Percentiles rank a stretch among this genome's conserved stretches.
phyloP scores from a whole-genome alignment of 1,140 invertebrate genomes.

The Aphis gossypii region DNA sequence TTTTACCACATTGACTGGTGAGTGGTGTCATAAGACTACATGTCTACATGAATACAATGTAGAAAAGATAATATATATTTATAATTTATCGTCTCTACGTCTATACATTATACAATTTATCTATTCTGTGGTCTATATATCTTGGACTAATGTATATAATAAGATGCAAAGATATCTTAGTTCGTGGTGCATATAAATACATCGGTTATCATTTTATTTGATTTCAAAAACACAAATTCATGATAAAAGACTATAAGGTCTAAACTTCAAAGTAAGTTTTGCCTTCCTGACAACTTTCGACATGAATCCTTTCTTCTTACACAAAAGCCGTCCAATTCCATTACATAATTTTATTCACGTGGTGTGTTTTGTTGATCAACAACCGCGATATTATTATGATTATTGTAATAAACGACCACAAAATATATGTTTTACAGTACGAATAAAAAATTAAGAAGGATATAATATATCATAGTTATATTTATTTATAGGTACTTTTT shows the following conservation, averaged over 20 bases:
- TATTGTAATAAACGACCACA: neutral
- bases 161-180: neutral
- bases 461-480: neutral
- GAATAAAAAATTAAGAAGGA: neutral
- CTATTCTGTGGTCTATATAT: neutral
- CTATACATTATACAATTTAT: too few species aligned
- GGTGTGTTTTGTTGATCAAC: neutral
- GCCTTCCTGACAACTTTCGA: neutral
- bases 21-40: too few species aligned
- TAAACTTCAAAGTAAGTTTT: neutral
- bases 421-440: neutral
- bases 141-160: neutral
- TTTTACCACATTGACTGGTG: too few species aligned
- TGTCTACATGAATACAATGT: too few species aligned
- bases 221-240: neutral
- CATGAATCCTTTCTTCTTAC: neutral
- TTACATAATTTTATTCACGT: neutral
- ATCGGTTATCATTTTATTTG: neutral
- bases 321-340: neutral
- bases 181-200: neutral
- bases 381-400: neutral
- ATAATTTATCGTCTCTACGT: too few species aligned
- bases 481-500: neutral
- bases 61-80: too few species aligned
- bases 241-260: neutral